phyloP scores from a whole-genome alignment of 2,888 invertebrate species.

The Punctoribates punctum region DNA sequence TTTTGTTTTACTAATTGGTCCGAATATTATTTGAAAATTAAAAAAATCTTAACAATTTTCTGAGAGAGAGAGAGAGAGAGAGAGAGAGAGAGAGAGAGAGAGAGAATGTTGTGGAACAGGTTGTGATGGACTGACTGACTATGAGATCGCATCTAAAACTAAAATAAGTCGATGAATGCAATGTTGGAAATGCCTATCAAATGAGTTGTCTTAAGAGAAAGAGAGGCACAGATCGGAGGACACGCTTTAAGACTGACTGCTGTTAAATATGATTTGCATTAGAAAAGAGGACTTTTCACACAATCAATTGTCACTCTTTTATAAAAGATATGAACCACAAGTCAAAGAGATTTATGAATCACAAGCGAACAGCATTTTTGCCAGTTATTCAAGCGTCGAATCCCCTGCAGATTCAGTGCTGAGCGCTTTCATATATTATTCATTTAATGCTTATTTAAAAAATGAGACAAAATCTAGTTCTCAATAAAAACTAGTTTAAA shows the following conservation, averaged over 20 bases:
- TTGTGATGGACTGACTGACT: not conserved
- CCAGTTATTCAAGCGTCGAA: not conserved
- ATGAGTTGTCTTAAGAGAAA: not conserved
- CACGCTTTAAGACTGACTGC: not conserved
- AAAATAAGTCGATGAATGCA: not conserved
- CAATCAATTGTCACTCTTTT: not conserved
- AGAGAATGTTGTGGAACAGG: not conserved
- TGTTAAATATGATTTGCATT: not conserved
- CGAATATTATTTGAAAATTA: too few relatives aligned
- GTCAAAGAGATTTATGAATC: not conserved
- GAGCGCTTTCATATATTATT: not conserved
- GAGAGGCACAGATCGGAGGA: not conserved
- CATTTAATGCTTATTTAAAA: not conserved
- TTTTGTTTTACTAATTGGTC: too few relatives aligned
- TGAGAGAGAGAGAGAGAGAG: too few relatives aligned
- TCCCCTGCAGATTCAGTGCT: not conserved
- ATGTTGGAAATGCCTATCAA: not conserved
- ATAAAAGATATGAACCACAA: slow-evolving; percentile 1
- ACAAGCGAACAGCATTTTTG: not conserved
- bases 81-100: too few relatives aligned
- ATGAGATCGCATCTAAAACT: not conserved
- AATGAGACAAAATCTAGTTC: slow-evolving; percentile 1
- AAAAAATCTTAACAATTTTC: too few relatives aligned
- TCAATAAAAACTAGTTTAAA: slow-evolving; percentile 1
- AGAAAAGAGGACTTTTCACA: slow-evolving; percentile 1